Conservation (phyloP, 1,140 invertebrate genomes). For the Bombyx mori region ASM3026992v2 NC_085116.1:5399501-5400000, state of each 20-base stretch:
- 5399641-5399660: constrained; percentile 57
- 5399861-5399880: constrained; percentile 94
- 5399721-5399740: constrained; percentile 94
- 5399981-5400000: constrained; percentile 91
- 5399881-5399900: constrained; percentile 96
- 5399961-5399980: constrained; percentile 95
- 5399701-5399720: constrained; percentile 90
- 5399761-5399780: constrained; percentile 97
- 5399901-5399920: constrained; percentile 98
- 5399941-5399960: constrained; percentile 95
- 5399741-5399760: constrained; percentile 92
- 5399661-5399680: constrained; percentile 59
- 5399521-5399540: constrained; percentile 12
- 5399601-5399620: constrained; percentile 48
- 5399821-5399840: not conserved
- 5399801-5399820: not conserved
- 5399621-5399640: constrained; percentile 57
- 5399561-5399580: constrained; percentile 65
- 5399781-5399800: constrained; percentile 70
- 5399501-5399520: not conserved
- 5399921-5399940: constrained; percentile 96
- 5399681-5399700: constrained; percentile 81
- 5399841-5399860: constrained; percentile 71
- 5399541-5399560: constrained; percentile 71
- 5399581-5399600: constrained; percentile 59